These are phyloP conservation scores for Odontomachus brunneus DNA, from an alignment of 1,140 invertebrate genomes.

Conservation along the genomic window DNA sequence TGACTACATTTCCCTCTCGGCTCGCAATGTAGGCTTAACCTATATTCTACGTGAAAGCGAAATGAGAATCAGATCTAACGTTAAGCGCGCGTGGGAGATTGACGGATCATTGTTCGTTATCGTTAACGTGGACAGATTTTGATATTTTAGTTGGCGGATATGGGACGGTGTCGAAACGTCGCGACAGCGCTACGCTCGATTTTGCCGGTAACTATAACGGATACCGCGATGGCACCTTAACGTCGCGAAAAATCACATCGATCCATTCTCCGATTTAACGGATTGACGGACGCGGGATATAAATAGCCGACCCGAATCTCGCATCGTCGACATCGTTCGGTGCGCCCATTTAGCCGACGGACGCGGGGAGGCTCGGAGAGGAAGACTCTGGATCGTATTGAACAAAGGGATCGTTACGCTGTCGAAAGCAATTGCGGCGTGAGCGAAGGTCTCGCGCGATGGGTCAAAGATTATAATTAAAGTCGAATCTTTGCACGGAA, in stretches of 20 bases:
- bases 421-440: constrained; percentile 34
- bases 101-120: constrained; percentile 21
- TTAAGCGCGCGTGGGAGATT: not conserved
- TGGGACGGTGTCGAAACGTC: constrained; percentile 30
- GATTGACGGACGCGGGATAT: constrained; percentile 41
- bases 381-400: constrained; percentile 53
- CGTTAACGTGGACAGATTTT: constrained; percentile 34
- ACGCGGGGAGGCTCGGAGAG: not conserved
- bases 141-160: constrained; percentile 45
- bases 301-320: constrained; percentile 47
- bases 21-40: not conserved
- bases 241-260: constrained; percentile 46
- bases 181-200: constrained; percentile 21
- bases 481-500: constrained; percentile 77
- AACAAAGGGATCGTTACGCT: constrained; percentile 65
- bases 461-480: constrained; percentile 76
- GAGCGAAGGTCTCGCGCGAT: constrained; percentile 33
- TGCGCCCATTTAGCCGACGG: constrained; percentile 10
- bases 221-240: constrained; percentile 47
- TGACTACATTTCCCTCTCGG: not conserved
- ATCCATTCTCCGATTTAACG: constrained; percentile 40
- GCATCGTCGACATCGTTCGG: constrained; percentile 26
- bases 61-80: constrained; percentile 14
- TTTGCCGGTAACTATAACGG: constrained; percentile 48
- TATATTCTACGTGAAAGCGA: constrained; percentile 8